Percentiles rank a stretch among this genome's conserved stretches.
These are phyloP conservation scores for Ramazzottius varieornatus DNA, from an alignment of 2,888 invertebrate species.

Conservation along the genomic window DNA sequence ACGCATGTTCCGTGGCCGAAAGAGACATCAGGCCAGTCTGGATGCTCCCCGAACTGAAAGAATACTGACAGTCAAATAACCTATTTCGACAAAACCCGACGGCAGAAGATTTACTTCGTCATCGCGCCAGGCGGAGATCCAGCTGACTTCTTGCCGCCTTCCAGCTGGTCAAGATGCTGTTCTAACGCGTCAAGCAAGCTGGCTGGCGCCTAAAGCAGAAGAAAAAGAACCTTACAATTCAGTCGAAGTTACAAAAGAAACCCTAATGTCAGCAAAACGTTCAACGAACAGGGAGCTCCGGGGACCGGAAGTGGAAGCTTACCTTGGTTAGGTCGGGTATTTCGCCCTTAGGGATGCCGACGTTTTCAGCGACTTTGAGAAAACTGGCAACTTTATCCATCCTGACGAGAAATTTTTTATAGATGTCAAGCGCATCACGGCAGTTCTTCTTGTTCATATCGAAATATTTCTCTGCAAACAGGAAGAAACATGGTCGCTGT, in stretches of 20 bases:
- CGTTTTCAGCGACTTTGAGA: conserved; percentile 42
- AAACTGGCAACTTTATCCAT: conserved; percentile 98
- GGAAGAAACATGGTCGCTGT: background rate
- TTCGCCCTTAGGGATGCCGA: conserved; percentile 32
- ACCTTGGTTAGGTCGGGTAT: conserved; percentile 33
- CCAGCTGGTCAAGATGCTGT: conserved; percentile 69
- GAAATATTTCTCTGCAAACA: conserved; percentile 63
- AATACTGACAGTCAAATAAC: background rate
- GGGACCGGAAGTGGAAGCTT: no score
- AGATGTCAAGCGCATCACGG: conserved; percentile 83
- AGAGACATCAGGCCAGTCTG: conserved; percentile 18
- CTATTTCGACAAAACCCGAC: background rate
- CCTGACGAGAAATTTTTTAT: conserved; percentile 88
- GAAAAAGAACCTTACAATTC: background rate
- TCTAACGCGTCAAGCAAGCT: conserved; percentile 86
- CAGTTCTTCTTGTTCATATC: conserved; percentile 99
- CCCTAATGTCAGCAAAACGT: background rate
- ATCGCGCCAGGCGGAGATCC: conserved; percentile 10
- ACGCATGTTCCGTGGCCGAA: conserved; percentile 31
- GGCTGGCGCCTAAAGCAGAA: conserved; percentile 45
- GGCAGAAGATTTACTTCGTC: background rate
- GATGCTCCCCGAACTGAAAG: background rate
- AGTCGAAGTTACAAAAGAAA: background rate
- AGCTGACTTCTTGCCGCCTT: conserved; percentile 46
- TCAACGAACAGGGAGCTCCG: no score